These are phyloP conservation scores for Myioborus miniatus DNA, from an alignment of 2,797 vertebrate species.

Conservation along the genomic window DNA sequence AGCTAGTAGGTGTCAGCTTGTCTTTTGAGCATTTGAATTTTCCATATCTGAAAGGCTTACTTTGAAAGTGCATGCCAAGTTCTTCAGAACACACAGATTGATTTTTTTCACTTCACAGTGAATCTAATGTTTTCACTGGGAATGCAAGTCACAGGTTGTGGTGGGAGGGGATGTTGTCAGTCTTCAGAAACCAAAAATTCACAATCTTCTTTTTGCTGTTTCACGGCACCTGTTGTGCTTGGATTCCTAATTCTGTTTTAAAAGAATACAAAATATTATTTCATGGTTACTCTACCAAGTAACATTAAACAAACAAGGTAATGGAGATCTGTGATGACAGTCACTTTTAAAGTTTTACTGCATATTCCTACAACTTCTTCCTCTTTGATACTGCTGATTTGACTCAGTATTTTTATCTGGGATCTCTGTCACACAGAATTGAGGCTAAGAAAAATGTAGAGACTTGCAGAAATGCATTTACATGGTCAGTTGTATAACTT, in stretches of 20 bases:
- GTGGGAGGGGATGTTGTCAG: conserved; percentile 3
- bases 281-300: neutral
- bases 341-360: neutral
- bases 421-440: neutral
- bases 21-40: neutral
- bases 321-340: neutral
- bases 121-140: neutral
- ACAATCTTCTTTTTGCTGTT: neutral
- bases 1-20: neutral
- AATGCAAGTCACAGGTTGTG: neutral
- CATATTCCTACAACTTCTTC: neutral
- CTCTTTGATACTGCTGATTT: neutral
- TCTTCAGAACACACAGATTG: neutral
- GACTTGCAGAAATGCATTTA: neutral
- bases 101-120: neutral
- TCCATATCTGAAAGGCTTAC: neutral
- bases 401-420: neutral
- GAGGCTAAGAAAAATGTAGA: neutral
- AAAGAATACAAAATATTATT: neutral
- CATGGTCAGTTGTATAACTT: neutral
- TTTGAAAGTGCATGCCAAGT: neutral
- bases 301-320: neutral
- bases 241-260: neutral
- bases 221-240: neutral
- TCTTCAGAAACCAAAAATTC: conserved; percentile 9